Evolutionary conservation across 2,888 invertebrate species (phyloP).

Genomic region (Trissoscelio sp.): DNA sequence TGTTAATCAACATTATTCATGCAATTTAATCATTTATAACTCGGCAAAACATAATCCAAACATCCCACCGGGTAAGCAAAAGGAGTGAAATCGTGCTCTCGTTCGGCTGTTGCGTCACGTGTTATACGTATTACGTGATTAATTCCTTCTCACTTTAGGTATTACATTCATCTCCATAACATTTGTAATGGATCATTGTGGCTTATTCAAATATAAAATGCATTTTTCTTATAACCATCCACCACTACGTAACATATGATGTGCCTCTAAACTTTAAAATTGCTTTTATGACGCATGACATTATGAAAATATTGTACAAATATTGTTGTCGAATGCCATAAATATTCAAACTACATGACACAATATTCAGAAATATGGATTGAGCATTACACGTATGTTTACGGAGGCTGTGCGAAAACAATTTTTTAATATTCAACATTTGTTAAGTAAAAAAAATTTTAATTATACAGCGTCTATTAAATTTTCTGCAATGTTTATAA

Average conservation of each 20-base stretch:
- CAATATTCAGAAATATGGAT: background rate
- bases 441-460: too few relatives aligned
- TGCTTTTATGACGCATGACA: background rate
- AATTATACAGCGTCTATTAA: too few relatives aligned
- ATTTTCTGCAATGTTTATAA: too few relatives aligned
- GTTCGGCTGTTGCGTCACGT: conserved; percentile 70
- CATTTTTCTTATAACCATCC: conserved; percentile 18
- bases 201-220: conserved; percentile 16
- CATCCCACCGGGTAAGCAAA: conserved; percentile 62
- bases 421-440: too few relatives aligned
- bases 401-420: too few relatives aligned
- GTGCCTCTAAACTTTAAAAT: too few relatives aligned
- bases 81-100: conserved; percentile 69
- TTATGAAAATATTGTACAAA: conserved; percentile 1
- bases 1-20: too few relatives aligned
- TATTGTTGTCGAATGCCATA: background rate
- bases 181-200: conserved; percentile 54
- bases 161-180: conserved; percentile 58
- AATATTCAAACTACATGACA: conserved; percentile 1
- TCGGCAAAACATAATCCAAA: conserved; percentile 39
- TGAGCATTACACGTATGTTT: background rate
- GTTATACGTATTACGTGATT: conserved; percentile 69
- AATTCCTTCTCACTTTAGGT: conserved; percentile 64
- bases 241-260: too few relatives aligned
- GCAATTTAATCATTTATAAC: conserved; percentile 23